phyloP scores from a whole-genome alignment of 2,113 vertebrate genomes.

The Erinaceus europaeus region DNA sequence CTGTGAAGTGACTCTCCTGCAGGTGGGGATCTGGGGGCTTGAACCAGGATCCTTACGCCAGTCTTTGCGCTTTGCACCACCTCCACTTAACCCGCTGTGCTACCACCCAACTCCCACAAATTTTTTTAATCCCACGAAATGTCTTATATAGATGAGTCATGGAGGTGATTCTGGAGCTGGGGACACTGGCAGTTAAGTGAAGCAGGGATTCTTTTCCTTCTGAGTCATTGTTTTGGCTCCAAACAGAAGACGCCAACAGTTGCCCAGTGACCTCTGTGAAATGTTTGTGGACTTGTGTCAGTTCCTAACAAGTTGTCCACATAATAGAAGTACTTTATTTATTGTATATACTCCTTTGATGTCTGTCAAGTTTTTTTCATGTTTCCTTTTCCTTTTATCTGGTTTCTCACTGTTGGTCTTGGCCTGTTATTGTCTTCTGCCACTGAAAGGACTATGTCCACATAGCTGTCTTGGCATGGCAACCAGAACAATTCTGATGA shows the following conservation, averaged over 20 bases:
- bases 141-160: background rate
- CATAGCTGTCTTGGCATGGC: conserved; percentile 36
- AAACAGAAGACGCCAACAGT: conserved; percentile 64
- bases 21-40: too few relatives aligned
- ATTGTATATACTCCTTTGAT: conserved; percentile 58
- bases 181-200: conserved; percentile 20
- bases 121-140: background rate
- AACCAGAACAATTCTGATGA: background rate
- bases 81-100: too few relatives aligned
- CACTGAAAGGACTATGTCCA: conserved; percentile 7
- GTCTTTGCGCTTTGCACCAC: too few relatives aligned
- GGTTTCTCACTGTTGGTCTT: conserved; percentile 38
- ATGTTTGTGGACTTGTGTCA: conserved; percentile 60
- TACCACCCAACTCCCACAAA: too few relatives aligned
- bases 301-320: conserved; percentile 33
- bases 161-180: background rate
- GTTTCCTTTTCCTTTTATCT: conserved; percentile 58
- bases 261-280: conserved; percentile 62
- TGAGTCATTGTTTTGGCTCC: conserved; percentile 59
- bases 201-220: conserved; percentile 52
- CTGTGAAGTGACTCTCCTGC: too few relatives aligned
- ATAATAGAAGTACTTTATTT: conserved; percentile 57
- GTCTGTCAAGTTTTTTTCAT: conserved; percentile 38
- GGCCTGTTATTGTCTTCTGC: conserved; percentile 9
- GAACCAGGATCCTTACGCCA: too few relatives aligned